Evolutionary conservation across 2,797 vertebrate genomes (phyloP).

Genomic region (Urocyon cinereoargenteus): DNA sequence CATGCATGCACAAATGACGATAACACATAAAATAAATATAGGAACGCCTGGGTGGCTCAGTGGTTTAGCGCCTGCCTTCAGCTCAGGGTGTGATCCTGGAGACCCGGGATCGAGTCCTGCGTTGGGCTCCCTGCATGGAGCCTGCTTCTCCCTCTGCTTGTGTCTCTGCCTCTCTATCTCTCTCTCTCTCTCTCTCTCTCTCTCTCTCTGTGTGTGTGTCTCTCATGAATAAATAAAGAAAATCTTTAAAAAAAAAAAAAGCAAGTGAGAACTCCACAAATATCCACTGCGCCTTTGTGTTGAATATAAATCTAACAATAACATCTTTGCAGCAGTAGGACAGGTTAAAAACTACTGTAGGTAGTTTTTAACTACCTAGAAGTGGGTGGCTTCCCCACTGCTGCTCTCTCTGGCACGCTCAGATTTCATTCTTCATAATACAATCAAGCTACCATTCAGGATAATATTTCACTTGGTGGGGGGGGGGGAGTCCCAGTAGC

Average conservation of each 20-base stretch:
- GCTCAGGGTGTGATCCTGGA: no score
- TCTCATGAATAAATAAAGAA: no score
- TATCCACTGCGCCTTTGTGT: background rate
- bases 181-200: no score
- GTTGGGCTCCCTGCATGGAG: no score
- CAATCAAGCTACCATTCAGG: constrained; percentile 61
- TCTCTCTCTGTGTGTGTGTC: no score
- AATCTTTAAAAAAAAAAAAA: background rate
- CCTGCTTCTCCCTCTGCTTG: no score
- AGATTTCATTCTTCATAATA: constrained; percentile 59
- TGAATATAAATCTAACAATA: constrained; percentile 27
- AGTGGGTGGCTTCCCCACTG: background rate
- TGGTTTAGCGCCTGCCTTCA: no score
- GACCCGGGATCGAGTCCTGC: no score
- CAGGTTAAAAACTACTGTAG: background rate
- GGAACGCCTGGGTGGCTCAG: no score
- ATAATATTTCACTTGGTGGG: constrained; percentile 13
- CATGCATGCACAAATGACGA: background rate
- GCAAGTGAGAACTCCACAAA: background rate
- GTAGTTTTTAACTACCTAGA: no score
- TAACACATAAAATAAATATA: background rate
- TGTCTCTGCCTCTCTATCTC: no score
- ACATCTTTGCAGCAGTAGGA: background rate
- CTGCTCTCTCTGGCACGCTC: constrained; percentile 4
- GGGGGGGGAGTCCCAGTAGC: background rate